Evolutionary conservation across 2,888 invertebrate species (phyloP).

Genomic region (Stenotaenia linearis): DNA sequence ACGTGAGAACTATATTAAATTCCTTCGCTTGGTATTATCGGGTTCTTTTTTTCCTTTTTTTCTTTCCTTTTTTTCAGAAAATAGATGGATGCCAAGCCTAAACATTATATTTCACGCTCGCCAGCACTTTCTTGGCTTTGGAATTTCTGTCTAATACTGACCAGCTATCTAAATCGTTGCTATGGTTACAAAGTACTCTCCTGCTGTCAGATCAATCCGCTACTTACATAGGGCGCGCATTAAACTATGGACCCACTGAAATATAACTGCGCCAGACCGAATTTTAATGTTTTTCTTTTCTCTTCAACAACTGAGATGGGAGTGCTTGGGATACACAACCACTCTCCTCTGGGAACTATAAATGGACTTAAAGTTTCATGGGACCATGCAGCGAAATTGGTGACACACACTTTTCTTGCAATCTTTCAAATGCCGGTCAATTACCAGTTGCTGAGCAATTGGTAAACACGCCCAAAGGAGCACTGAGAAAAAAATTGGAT

Average conservation of each 20-base stretch:
- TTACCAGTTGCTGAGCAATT: not conserved
- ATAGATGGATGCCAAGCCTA: not conserved
- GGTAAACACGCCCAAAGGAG: not conserved
- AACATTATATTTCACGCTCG: not conserved
- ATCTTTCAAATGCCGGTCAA: not conserved
- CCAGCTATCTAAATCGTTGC: not conserved
- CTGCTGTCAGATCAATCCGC: not conserved
- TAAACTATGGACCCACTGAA: not conserved
- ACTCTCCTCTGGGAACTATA: not conserved
- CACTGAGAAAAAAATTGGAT: not conserved
- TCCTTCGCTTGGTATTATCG: no score
- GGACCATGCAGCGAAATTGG: not conserved
- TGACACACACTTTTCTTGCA: not conserved
- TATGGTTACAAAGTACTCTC: slow-evolving; percentile 8
- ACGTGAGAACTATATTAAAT: not conserved
- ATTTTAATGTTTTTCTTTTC: not conserved
- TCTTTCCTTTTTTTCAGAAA: not conserved
- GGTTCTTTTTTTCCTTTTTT: no score
- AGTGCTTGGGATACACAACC: not conserved
- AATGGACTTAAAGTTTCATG: not conserved
- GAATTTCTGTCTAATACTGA: not conserved
- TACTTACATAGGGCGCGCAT: not conserved
- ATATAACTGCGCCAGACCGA: not conserved
- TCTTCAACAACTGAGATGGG: not conserved
- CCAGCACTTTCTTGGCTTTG: not conserved